Percentiles rank a stretch among this genome's conserved stretches.
These are phyloP conservation scores for Silurus asotus DNA, from an alignment of 2,113 vertebrate genomes.

Conservation along the genomic window DNA sequence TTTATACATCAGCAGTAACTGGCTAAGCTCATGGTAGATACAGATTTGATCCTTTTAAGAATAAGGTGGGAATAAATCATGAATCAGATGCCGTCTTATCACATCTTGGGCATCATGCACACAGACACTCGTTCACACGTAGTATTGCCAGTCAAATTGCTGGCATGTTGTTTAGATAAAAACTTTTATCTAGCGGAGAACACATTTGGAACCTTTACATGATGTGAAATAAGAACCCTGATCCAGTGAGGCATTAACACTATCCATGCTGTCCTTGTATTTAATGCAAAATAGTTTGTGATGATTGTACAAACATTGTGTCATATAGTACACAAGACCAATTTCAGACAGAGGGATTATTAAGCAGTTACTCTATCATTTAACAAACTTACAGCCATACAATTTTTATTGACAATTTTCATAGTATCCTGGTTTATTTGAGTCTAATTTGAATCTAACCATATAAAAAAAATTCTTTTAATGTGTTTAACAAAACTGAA, in stretches of 20 bases:
- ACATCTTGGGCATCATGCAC: neutral
- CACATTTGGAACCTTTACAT: neutral
- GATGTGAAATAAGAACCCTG: neutral
- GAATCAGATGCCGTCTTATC: neutral
- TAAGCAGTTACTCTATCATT: too few relatives aligned
- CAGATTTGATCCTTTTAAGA: neutral
- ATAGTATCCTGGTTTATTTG: too few relatives aligned
- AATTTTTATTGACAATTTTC: too few relatives aligned
- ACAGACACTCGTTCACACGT: neutral
- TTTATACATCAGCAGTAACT: neutral
- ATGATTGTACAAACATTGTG: too few relatives aligned
- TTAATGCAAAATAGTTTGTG: neutral
- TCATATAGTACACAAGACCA: too few relatives aligned
- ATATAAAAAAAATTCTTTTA: too few relatives aligned
- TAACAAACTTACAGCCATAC: too few relatives aligned
- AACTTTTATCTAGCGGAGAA: neutral
- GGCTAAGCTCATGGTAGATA: neutral
- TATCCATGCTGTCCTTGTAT: neutral
- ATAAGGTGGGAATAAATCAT: neutral
- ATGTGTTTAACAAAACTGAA: too few relatives aligned
- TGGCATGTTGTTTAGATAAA: neutral
- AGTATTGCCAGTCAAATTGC: neutral
- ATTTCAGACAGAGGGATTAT: too few relatives aligned
- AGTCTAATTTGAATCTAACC: too few relatives aligned
- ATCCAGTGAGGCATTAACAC: neutral